phyloP scores from a whole-genome alignment of 2,797 vertebrate species.

The Loris lydekkerianus region DNA sequence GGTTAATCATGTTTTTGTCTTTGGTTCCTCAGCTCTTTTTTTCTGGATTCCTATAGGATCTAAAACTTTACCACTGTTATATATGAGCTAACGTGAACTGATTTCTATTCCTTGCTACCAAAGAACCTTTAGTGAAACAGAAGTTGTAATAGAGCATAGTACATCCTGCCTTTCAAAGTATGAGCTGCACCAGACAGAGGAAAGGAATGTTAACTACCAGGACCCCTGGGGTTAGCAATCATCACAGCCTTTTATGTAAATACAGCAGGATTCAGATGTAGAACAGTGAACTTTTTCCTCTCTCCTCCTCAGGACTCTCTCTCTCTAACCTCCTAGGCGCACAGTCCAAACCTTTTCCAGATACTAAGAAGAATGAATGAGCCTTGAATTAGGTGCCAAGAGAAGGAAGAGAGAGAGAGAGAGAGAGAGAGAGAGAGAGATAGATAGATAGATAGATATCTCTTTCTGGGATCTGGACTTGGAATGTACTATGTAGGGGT shows the following conservation, averaged over 20 bases:
- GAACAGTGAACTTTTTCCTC: neutral
- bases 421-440: neutral
- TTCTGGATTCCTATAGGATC: neutral
- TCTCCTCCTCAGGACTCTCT: neutral
- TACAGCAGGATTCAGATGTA: neutral
- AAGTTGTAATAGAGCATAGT: constrained; percentile 9
- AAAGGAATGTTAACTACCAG: neutral
- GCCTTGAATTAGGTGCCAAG: neutral
- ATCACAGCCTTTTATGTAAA: neutral
- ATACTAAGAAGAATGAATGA: neutral
- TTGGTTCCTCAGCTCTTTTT: constrained; percentile 29
- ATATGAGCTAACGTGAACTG: neutral
- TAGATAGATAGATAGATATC: too few species aligned
- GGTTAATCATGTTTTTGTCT: neutral
- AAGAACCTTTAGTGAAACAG: neutral
- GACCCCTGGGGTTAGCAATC: neutral
- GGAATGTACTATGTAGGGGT: neutral
- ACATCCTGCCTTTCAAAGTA: neutral
- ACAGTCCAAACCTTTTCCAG: neutral
- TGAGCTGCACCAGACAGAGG: neutral
- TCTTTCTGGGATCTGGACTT: neutral
- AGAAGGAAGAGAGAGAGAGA: neutral
- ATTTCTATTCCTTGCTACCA: constrained; percentile 25
- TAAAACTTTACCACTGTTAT: neutral
- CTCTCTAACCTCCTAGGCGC: neutral